These are phyloP conservation scores for Phyllotis vaccarum DNA, from an alignment of 2,797 vertebrate species.

Conservation along the genomic window DNA sequence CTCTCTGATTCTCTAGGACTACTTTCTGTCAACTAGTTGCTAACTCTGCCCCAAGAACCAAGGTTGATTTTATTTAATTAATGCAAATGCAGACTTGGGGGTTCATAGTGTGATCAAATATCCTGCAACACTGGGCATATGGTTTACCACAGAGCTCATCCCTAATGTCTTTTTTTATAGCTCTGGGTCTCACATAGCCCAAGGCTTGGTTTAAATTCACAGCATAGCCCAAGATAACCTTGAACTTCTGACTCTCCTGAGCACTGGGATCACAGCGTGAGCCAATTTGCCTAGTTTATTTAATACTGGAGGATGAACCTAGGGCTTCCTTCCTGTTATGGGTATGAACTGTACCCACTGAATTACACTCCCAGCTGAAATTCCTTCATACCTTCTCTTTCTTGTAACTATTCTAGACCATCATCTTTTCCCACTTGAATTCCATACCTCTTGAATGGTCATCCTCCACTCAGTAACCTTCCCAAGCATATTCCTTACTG, in stretches of 20 bases:
- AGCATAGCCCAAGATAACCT: not conserved
- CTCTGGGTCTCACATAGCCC: not conserved
- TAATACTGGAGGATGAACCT: not conserved
- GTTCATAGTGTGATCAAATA: not conserved
- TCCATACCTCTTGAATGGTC: not conserved
- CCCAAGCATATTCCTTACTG: fast-evolving
- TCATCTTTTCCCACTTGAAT: fast-evolving
- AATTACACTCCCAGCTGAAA: not conserved
- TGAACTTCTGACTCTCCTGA: not conserved
- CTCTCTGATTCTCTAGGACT: not conserved
- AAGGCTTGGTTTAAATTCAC: not conserved
- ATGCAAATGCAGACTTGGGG: not conserved
- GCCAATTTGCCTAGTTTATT: not conserved
- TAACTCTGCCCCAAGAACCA: not conserved
- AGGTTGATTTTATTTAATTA: not conserved
- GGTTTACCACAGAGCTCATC: not conserved
- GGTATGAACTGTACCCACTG: not conserved
- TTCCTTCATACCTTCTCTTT: too few species aligned
- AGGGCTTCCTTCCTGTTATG: not conserved
- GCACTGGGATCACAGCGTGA: not conserved
- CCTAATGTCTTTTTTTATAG: not conserved
- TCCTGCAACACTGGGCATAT: not conserved
- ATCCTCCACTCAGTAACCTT: too few species aligned
- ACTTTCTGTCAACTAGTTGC: not conserved
- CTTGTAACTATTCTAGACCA: fast-evolving